A percentile compares a stretch with the other conserved stretches of the same genome.
Evolutionary conservation across 2,888 invertebrate species (phyloP).

Genomic region (Stegana nigrithorax): DNA sequence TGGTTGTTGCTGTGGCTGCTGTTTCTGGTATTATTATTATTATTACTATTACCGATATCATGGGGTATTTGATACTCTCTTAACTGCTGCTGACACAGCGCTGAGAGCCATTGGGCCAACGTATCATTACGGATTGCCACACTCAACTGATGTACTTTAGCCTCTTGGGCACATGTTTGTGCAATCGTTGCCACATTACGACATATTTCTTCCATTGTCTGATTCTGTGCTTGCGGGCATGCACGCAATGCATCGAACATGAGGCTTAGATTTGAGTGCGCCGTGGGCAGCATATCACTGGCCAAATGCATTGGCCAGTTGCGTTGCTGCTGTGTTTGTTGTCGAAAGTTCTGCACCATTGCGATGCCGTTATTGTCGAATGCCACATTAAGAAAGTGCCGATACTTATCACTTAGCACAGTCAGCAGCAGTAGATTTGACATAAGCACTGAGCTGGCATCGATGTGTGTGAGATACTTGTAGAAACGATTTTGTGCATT

Average conservation of each 20-base stretch:
- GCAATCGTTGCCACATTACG: slow-evolving; percentile 23
- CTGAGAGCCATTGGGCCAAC: neutral
- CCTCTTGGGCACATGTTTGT: slow-evolving; percentile 15
- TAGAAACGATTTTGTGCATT: slow-evolving; percentile 66
- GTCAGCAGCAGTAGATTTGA: slow-evolving; percentile 67
- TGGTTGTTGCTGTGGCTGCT: slow-evolving; percentile 1
- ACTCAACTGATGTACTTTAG: neutral
- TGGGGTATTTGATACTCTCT: no score
- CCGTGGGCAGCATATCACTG: slow-evolving; percentile 30
- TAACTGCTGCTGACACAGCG: neutral
- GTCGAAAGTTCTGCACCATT: slow-evolving; percentile 60
- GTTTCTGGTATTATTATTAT: neutral
- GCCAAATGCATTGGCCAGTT: slow-evolving; percentile 52
- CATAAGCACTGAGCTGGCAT: slow-evolving; percentile 48
- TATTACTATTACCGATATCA: no score
- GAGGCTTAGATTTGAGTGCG: neutral
- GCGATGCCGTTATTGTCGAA: slow-evolving; percentile 59
- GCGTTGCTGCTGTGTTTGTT: neutral
- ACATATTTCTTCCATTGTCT: slow-evolving; percentile 27
- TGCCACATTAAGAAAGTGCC: slow-evolving; percentile 65
- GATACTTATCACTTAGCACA: slow-evolving; percentile 67
- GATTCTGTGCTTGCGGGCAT: neutral
- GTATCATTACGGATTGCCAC: neutral
- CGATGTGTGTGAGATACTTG: slow-evolving; percentile 61
- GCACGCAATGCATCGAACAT: slow-evolving; percentile 9